These are phyloP conservation scores for Onchidella celtica DNA, from an alignment of 2,888 invertebrate genomes.

Conservation along the genomic window DNA sequence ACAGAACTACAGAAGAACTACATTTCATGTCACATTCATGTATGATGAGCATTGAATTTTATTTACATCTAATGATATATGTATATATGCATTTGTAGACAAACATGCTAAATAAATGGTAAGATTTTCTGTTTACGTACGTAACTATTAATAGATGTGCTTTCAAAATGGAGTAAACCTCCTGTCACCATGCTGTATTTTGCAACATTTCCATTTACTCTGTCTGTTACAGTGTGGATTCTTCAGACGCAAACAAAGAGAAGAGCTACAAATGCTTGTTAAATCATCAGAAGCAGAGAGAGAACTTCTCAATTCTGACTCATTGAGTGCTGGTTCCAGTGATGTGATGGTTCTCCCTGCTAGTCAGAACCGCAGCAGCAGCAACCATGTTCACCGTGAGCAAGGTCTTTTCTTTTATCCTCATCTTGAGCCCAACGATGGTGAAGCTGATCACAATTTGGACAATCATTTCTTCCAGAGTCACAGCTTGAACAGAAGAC, in stretches of 20 bases:
- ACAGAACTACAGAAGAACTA: too few relatives aligned
- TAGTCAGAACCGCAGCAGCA: neutral
- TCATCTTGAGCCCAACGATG: slow-evolving; percentile 24
- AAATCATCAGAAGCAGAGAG: slow-evolving; percentile 49
- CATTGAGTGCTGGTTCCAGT: slow-evolving; percentile 44
- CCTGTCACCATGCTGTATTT: too few relatives aligned
- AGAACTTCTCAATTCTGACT: slow-evolving; percentile 46
- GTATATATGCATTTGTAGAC: too few relatives aligned
- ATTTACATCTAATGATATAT: too few relatives aligned
- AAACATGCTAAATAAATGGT: too few relatives aligned
- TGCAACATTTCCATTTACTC: too few relatives aligned
- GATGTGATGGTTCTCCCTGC: slow-evolving; percentile 48
- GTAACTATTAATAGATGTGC: too few relatives aligned
- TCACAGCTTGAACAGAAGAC: slow-evolving; percentile 33
- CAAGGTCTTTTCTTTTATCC: slow-evolving; percentile 32
- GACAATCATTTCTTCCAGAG: slow-evolving; percentile 16
- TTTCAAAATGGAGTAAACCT: too few relatives aligned
- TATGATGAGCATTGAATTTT: too few relatives aligned
- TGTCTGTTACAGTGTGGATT: slow-evolving; percentile 65
- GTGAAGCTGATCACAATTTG: neutral
- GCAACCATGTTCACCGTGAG: neutral
- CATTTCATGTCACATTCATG: too few relatives aligned
- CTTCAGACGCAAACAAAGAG: slow-evolving; percentile 63
- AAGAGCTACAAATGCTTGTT: slow-evolving; percentile 59
- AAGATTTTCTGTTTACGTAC: too few relatives aligned